These are phyloP conservation scores for Amblyraja radiata DNA, from an alignment of 2,797 vertebrate genomes.

Conservation along the genomic window DNA sequence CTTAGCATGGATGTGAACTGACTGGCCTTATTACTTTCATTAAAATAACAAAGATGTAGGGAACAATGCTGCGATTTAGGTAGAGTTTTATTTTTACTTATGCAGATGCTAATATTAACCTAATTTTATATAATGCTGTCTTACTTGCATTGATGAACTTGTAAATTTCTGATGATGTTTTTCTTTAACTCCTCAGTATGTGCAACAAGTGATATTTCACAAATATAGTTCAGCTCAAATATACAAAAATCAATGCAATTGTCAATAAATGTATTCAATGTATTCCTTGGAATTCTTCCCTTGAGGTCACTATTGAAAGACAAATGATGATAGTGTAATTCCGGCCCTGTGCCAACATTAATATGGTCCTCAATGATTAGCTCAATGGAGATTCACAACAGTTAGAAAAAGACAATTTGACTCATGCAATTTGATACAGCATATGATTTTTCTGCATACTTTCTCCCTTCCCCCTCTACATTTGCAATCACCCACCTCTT, in stretches of 20 bases:
- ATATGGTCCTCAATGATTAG: neutral
- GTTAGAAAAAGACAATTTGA: neutral
- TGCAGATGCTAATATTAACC: neutral
- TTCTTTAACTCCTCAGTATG: neutral
- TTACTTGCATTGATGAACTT: neutral
- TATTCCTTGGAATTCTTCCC: neutral
- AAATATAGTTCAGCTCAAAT: neutral
- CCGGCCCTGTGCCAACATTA: neutral
- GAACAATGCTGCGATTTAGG: neutral
- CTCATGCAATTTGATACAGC: neutral
- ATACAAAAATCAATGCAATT: neutral
- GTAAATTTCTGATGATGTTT: neutral
- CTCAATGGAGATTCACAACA: neutral
- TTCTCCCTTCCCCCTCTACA: neutral
- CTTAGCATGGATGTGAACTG: neutral
- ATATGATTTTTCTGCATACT: neutral
- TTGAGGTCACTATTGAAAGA: slow-evolving; percentile 9
- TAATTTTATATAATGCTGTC: neutral
- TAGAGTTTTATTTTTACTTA: neutral
- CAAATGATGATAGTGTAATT: neutral
- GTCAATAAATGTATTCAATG: neutral
- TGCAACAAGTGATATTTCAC: neutral
- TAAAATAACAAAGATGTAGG: neutral
- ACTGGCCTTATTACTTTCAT: neutral
- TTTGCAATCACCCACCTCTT: too few relatives aligned